Evolutionary conservation across 1,140 invertebrate species (phyloP), one percentile per base, ranked within the genome.

Genomic region (Helicoverpa armigera): DNA sequence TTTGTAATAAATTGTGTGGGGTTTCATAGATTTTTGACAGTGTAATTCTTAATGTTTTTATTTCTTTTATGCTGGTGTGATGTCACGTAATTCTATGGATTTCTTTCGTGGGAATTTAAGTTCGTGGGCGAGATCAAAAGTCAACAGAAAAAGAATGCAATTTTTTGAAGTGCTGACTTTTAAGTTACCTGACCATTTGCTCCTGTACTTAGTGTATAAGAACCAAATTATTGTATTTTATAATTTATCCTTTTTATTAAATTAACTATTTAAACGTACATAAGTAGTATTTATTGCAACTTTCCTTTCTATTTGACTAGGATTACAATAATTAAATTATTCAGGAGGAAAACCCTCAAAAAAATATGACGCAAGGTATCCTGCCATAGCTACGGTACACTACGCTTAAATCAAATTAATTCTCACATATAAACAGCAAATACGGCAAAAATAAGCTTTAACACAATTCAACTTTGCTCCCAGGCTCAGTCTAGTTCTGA

Each of bases 21-120:
- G 54, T 67, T 77, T 77, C 54, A 77, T 65, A 61, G 75, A 73
- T 77, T 77, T 75, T 77, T 65, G 61, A 77, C 75, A 73, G 75
- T 35, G 61, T 77, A 77, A 65, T 63, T 65, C 74, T 76, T 63
- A 76, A 77, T 77, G 75, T 65, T 77, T 67, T 67, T 67, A 72
- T 72, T 72, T 29, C 23, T 77, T 77, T 54, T 53, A 43, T 60
- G 29, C 61, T 61, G 31, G 16, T n/a, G 58, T 53, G n/a, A 51
- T 76, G 73, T 63, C 58, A 16, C 14, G 50, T 50, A 53, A 65
- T 76, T 76, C 43, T 53, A n/a, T 67, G 75, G 35, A 23, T 53
- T n/a, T 50, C n/a, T 23, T 61, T 67, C 75, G 75, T 77, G 75
- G 75, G 75, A 77, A 77, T 31, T 0, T 7, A 9, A 23, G 18